Evolutionary conservation across 92 coral and sea anemone genomes (phyloP).

Genomic region (Galaxea fascicularis): DNA sequence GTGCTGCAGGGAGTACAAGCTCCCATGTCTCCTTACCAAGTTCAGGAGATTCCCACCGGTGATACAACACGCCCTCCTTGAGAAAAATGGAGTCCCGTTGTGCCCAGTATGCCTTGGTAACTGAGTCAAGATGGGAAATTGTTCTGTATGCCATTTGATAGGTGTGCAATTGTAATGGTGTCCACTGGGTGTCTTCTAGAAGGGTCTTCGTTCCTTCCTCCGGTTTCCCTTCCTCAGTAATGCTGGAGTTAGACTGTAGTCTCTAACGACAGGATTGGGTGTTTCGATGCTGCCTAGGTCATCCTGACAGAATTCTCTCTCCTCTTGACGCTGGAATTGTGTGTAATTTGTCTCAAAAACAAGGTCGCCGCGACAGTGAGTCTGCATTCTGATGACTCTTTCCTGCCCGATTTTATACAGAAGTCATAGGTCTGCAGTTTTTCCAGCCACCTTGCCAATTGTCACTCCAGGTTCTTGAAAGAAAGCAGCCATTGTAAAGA

Average conservation of each 20-base stretch:
- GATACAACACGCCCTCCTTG: slow-evolving; percentile 29
- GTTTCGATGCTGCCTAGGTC: too few relatives aligned
- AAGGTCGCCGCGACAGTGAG: slow-evolving; percentile 27
- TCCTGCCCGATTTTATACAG: too few relatives aligned
- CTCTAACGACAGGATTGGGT: slow-evolving; percentile 11
- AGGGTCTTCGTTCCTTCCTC: neutral
- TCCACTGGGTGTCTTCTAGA: neutral
- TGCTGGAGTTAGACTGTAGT: too few relatives aligned
- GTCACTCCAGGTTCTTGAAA: slow-evolving; percentile 64
- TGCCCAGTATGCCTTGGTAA: slow-evolving; percentile 55
- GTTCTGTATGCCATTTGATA: slow-evolving; percentile 15
- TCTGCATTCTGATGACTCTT: too few relatives aligned
- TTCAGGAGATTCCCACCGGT: slow-evolving; percentile 43
- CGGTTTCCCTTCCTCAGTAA: too few relatives aligned
- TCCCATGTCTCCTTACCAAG: slow-evolving; percentile 25
- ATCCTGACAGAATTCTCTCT: too few relatives aligned
- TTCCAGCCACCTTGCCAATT: slow-evolving; percentile 66
- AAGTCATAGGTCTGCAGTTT: slow-evolving; percentile 47
- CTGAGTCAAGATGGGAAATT: slow-evolving; percentile 21
- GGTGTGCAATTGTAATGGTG: slow-evolving; percentile 12
- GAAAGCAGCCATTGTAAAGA: slow-evolving; percentile 55
- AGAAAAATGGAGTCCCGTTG: slow-evolving; percentile 48
- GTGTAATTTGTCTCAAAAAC: slow-evolving; percentile 18
- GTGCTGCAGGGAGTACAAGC: slow-evolving; percentile 39
- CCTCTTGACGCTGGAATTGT: slow-evolving; percentile 10